Evolutionary conservation across 2,113 vertebrate genomes (phyloP).

Genomic region (Benitochromis conjunctus): DNA sequence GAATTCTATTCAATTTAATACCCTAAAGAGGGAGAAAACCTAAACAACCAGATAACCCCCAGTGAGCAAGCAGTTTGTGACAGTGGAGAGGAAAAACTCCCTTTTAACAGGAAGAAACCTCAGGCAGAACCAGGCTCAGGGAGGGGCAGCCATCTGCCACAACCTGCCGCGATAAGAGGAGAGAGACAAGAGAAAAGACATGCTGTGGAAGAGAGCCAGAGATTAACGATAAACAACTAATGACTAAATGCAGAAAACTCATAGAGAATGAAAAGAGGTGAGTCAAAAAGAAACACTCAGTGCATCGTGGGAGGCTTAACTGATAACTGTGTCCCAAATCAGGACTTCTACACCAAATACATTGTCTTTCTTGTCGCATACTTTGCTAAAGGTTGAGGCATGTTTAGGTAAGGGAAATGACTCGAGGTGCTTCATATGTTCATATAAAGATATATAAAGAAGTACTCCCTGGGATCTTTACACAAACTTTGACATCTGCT

Average conservation of each 20-base stretch:
- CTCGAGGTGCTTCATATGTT: neutral
- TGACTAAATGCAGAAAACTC: neutral
- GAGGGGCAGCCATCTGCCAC: no score
- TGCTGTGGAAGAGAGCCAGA: neutral
- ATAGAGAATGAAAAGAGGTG: neutral
- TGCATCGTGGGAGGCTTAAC: neutral
- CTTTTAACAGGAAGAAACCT: neutral
- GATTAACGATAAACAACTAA: neutral
- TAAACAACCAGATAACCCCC: neutral
- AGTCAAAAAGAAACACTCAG: neutral
- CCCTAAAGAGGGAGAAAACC: neutral
- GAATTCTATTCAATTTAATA: neutral
- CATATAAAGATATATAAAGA: neutral
- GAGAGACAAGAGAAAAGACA: no score
- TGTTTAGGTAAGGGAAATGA: neutral
- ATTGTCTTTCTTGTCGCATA: neutral
- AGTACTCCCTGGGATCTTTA: neutral
- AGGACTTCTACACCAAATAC: neutral
- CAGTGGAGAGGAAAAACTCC: accelerated
- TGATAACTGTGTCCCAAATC: neutral
- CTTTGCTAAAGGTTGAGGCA: neutral
- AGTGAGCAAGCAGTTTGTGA: neutral
- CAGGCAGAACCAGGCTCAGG: neutral
- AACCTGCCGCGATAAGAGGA: no score
- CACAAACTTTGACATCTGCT: neutral